Evolutionary conservation across 2,888 invertebrate species (phyloP).

Genomic region (Morpho achilles): DNA sequence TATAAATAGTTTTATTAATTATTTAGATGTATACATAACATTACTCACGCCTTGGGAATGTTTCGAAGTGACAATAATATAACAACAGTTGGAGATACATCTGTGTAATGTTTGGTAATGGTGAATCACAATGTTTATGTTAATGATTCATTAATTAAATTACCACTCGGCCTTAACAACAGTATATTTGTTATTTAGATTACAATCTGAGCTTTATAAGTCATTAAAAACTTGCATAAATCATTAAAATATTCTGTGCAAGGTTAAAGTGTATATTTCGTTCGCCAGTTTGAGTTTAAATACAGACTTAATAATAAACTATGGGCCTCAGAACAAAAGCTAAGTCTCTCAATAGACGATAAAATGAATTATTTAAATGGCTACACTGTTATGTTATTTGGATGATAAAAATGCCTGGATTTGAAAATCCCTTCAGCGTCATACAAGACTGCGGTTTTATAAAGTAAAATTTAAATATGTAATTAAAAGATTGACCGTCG

Average conservation of each 20-base stretch:
- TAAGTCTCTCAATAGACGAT: no score
- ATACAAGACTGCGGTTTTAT: no score
- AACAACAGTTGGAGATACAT: constrained; percentile 32
- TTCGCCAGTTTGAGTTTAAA: neutral
- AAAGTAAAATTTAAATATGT: no score
- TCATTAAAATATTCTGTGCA: constrained; percentile 6
- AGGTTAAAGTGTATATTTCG: constrained; percentile 12
- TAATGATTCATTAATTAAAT: constrained; percentile 35
- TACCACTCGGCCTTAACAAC: constrained; percentile 23
- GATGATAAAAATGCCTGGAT: no score
- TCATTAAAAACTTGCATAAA: neutral
- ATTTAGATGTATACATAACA: constrained; percentile 13
- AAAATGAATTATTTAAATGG: no score
- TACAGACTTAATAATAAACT: no score
- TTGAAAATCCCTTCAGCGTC: no score
- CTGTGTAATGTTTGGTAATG: constrained; percentile 32
- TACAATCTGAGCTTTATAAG: constrained; percentile 11
- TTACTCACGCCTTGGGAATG: constrained; percentile 35
- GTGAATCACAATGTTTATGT: constrained; percentile 32
- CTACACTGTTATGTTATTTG: no score
- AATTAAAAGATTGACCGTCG: no score
- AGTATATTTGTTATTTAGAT: constrained; percentile 24
- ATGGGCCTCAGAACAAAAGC: no score
- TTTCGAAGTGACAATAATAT: constrained; percentile 29
- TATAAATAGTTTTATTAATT: constrained; percentile 11